Conservation (phyloP, 2,113 vertebrate species). For the Propithecus coquereli region DNA sequence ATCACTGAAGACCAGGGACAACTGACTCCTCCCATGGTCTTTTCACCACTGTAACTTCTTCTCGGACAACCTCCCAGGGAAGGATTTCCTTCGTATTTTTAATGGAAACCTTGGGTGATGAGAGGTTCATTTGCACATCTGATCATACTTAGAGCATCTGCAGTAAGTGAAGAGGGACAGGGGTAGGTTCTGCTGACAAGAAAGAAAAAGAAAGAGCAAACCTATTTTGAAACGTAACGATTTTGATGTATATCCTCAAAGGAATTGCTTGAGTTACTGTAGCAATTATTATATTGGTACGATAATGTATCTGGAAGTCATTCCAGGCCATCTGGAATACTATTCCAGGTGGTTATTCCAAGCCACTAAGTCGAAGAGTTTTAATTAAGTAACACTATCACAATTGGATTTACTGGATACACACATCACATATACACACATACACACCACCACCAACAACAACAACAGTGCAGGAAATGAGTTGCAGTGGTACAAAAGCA, state of each 20-base stretch:
- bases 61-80: neutral
- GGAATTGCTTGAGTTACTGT: neutral
- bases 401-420: neutral
- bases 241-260: neutral
- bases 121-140: neutral
- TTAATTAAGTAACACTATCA: neutral
- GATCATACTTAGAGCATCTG: neutral
- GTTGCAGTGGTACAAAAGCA: neutral
- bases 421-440: neutral
- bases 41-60: neutral
- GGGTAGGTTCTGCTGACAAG: neutral
- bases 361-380: neutral
- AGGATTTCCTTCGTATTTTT: neutral
- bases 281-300: neutral
- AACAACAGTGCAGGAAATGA: neutral
- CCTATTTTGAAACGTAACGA: neutral
- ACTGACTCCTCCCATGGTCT: neutral
- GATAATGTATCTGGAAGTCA: neutral
- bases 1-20: neutral
- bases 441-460: neutral
- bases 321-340: neutral
- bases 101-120: neutral
- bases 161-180: neutral
- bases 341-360: neutral
- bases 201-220: neutral